Evolutionary conservation across 2,797 vertebrate genomes (phyloP), one percentile per base, ranked within the genome.

Genomic region (Fistularia tabacaria): DNA sequence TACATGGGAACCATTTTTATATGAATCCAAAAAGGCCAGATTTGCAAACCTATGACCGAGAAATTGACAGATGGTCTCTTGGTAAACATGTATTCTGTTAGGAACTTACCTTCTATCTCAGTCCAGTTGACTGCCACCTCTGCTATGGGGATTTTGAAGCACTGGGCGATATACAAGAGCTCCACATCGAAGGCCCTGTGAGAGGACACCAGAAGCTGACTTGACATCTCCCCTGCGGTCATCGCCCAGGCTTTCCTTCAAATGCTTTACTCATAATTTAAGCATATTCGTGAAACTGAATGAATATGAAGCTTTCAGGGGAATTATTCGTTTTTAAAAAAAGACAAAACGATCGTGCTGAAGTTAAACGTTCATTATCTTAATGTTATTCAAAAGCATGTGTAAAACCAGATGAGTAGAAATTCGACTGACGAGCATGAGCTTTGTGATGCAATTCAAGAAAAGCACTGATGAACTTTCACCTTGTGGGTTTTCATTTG

Each of bases 101-200:
- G 53, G 69, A 64, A 53, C 50, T 56, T 59, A 97, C 97, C 97
- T 93, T 98, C 97, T 82, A 99, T 96, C 92, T 99, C 97, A 49
- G 94, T 98, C 97, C 97, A 99, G 86, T 95, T 97, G 67, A 99
- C 96, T 7, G 96, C 95, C 81, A 99, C 92, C 85, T 99, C 97
- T 58, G 93, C 92, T 81, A 98, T 81, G 73, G 96, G 97, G 80
- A 99, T 97, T 77, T 92, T 91, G 64, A 94, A 93, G 67, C 83
- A 86, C 82, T 98, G 95, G 57, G 96, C 96, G 51, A 99, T 96
- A 62, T 94, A 98, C 44, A 99, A 89, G 38, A 99, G 93, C 81
- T 99, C 97, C 81, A 98, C 95, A 44, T 99, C 97, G 88, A 99
- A 99, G 0, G 95, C 97, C 97, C 97, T 99, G 77, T n/a, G 58